phyloP scores from a whole-genome alignment of 23 tunicate genomes.

The Clavelina lepadiformis region DNA sequence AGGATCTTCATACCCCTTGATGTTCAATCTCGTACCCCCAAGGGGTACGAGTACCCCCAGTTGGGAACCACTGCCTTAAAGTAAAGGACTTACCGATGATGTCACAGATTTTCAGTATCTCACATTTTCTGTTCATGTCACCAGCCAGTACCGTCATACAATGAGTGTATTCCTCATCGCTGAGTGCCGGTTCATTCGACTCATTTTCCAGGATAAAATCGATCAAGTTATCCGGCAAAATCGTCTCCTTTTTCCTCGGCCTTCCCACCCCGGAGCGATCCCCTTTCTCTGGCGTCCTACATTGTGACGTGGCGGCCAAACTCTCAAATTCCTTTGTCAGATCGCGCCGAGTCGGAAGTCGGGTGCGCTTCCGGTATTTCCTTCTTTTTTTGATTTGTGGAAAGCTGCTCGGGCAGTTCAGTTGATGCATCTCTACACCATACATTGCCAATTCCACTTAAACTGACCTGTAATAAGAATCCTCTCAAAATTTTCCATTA shows the following conservation, averaged over 20 bases:
- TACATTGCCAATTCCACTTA: too few relatives aligned
- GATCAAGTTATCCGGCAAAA: constrained; percentile 32
- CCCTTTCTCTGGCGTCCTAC: constrained; percentile 14
- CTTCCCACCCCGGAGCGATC: neutral
- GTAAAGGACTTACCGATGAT: constrained; percentile 15
- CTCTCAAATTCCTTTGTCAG: constrained; percentile 24
- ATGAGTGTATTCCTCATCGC: constrained; percentile 26
- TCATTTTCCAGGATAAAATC: constrained; percentile 37
- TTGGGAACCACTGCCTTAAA: too few relatives aligned
- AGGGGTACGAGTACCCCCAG: too few relatives aligned
- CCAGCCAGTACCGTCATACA: constrained; percentile 21
- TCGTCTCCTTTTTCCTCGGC: neutral
- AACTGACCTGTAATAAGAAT: too few relatives aligned
- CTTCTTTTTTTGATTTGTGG: neutral
- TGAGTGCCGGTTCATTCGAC: neutral
- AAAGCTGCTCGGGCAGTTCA: neutral
- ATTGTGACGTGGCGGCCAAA: neutral
- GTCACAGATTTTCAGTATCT: constrained; percentile 20
- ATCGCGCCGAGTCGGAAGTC: constrained; percentile 1
- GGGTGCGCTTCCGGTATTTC: constrained; percentile 7
- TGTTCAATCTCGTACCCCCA: too few relatives aligned
- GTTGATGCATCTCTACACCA: too few relatives aligned
- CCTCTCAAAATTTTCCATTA: too few relatives aligned
- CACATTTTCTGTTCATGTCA: constrained; percentile 5
- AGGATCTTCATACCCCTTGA: too few relatives aligned